A percentile compares a stretch with the other conserved stretches of the same genome.
Conservation (phyloP, 2,113 vertebrate genomes). For the Saguinus imperator region DNA sequence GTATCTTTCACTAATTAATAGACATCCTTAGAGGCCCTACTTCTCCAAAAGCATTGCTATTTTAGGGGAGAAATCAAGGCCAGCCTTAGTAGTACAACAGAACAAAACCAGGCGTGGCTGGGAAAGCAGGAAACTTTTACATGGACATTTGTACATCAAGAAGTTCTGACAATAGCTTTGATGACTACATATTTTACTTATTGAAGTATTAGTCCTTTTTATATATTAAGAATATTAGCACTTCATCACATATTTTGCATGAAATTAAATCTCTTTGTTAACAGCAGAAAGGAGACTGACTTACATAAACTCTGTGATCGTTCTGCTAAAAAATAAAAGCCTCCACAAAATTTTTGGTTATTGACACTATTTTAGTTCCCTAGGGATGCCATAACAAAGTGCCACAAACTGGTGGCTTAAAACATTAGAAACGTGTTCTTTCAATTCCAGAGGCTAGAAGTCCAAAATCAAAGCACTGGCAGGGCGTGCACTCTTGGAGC, state of each 20-base stretch:
- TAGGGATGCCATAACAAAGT: not conserved
- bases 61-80: not conserved
- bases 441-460: not conserved
- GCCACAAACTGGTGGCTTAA: not conserved
- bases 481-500: not conserved
- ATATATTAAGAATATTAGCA: not conserved
- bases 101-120: not conserved
- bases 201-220: conserved; percentile 3
- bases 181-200: not conserved
- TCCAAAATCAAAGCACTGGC: not conserved
- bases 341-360: not conserved
- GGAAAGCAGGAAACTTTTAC: not conserved
- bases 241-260: not conserved
- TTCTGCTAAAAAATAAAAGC: not conserved
- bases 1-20: not conserved
- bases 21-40: not conserved
- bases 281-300: not conserved
- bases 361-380: not conserved
- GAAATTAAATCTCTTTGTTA: not conserved
- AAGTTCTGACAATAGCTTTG: not conserved
- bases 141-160: not conserved
- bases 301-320: not conserved
- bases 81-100: not conserved
- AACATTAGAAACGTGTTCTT: not conserved
- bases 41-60: not conserved